Evolutionary conservation across 2,113 vertebrate genomes (phyloP).

Genomic region (Athene noctua): DNA sequence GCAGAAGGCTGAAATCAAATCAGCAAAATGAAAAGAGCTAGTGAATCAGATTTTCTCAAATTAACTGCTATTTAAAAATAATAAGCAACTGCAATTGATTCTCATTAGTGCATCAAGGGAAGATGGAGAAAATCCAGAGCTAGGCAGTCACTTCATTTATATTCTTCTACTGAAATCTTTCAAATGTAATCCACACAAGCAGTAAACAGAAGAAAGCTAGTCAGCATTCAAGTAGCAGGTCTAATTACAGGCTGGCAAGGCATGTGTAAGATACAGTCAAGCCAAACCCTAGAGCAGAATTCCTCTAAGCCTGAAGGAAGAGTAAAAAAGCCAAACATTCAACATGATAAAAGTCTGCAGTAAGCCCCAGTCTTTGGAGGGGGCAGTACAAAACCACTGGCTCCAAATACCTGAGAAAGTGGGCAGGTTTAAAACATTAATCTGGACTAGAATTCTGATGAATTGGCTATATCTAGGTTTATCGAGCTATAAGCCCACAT

Average conservation of each 20-base stretch:
- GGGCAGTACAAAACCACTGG: background rate
- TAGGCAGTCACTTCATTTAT: constrained; percentile 31
- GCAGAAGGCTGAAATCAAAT: constrained; percentile 56
- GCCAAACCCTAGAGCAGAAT: background rate
- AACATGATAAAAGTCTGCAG: background rate
- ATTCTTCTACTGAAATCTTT: background rate
- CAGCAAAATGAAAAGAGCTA: constrained; percentile 48
- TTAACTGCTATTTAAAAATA: constrained; percentile 60
- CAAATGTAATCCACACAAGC: constrained; percentile 7
- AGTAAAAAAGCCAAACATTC: background rate
- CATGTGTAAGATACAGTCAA: background rate
- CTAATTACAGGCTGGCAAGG: constrained; percentile 12
- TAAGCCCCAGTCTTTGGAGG: background rate
- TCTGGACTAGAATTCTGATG: rapidly evolving
- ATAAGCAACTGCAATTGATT: constrained; percentile 55
- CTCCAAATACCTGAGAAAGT: background rate
- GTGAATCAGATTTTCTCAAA: constrained; percentile 58
- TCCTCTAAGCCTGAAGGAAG: background rate
- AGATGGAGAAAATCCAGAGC: constrained; percentile 46
- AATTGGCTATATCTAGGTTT: background rate
- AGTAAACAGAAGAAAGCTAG: constrained; percentile 34
- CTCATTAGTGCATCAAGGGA: background rate
- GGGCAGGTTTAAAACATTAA: background rate
- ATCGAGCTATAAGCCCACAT: background rate
- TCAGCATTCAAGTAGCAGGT: background rate